Evolutionary conservation across 1,140 invertebrate genomes (phyloP).

Genomic region (Hypothenemus hampei): DNA sequence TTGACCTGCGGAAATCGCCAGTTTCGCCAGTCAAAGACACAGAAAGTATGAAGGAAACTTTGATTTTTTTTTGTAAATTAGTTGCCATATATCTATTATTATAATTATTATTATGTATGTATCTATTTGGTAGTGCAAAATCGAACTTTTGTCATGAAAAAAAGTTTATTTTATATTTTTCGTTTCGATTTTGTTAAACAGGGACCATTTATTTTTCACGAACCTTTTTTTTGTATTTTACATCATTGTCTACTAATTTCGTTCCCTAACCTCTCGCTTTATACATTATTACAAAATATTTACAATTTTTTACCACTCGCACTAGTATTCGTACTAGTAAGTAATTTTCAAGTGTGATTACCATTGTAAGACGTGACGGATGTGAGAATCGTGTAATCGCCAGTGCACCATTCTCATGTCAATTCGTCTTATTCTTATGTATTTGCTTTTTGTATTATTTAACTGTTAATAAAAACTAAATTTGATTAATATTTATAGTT

Average conservation of each 20-base stretch:
- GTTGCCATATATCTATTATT: constrained; percentile 37
- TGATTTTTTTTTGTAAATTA: constrained; percentile 30
- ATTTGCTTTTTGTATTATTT: constrained; percentile 41
- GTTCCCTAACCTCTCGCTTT: constrained; percentile 35
- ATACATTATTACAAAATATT: constrained; percentile 27
- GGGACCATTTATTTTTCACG: constrained; percentile 39
- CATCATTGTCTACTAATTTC: constrained; percentile 42
- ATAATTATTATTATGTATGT: neutral
- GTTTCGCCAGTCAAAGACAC: constrained; percentile 26
- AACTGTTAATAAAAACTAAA: constrained; percentile 42
- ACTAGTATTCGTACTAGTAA: constrained; percentile 25
- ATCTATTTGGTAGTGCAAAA: too few relatives aligned
- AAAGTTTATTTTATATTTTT: constrained; percentile 21
- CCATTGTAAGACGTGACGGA: constrained; percentile 22
- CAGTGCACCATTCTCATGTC: constrained; percentile 32
- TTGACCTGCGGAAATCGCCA: constrained; percentile 36
- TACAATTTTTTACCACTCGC: constrained; percentile 26
- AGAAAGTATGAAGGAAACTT: neutral
- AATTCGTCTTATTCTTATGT: constrained; percentile 33
- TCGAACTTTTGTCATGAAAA: constrained; percentile 16
- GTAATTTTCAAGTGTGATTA: constrained; percentile 37
- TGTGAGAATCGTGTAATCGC: constrained; percentile 37
- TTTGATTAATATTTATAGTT: constrained; percentile 30
- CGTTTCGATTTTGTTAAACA: constrained; percentile 33
- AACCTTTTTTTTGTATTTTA: constrained; percentile 9